Conservation (phyloP, 2,888 invertebrate species). For the Lepidonotus clava region DNA sequence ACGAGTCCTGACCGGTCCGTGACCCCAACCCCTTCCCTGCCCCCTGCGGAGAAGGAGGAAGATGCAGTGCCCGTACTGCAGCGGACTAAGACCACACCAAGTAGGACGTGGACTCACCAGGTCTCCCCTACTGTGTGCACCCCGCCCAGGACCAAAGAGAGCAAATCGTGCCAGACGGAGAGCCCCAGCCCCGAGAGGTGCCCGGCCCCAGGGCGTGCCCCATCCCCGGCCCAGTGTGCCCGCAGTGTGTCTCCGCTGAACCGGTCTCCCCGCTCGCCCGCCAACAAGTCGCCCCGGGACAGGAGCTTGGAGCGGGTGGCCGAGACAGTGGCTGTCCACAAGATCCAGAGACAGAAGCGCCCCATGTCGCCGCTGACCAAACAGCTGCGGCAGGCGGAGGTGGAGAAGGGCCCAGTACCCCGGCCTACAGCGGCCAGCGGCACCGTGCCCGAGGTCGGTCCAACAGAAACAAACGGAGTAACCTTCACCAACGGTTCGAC, state of each 20-base stretch:
- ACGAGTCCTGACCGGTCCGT: not conserved
- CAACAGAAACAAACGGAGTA: not conserved
- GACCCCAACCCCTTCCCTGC: constrained; percentile 1
- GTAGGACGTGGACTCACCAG: not conserved
- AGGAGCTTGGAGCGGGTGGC: not conserved
- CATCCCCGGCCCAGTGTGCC: not conserved
- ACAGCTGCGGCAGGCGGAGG: not conserved
- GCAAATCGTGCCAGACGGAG: not conserved
- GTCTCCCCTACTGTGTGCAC: not conserved
- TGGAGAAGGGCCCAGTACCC: not conserved
- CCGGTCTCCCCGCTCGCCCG: too few species aligned
- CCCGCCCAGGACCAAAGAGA: not conserved
- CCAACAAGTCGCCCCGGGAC: not conserved
- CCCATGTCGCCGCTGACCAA: constrained; percentile 50
- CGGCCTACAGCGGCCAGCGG: not conserved
- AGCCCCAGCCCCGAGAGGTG: not conserved
- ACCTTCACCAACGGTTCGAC: too few species aligned
- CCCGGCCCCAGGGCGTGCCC: not conserved
- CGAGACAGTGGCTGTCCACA: not conserved
- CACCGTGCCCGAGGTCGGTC: not conserved
- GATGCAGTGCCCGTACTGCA: not conserved
- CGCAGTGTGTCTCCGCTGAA: too few species aligned
- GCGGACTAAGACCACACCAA: not conserved
- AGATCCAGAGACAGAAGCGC: not conserved
- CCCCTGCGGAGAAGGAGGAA: not conserved